A percentile compares a stretch with the other conserved stretches of the same genome.
Conservation (phyloP, 53 echinoderm and acorn worm genomes). For the Astropecten irregularis region DNA sequence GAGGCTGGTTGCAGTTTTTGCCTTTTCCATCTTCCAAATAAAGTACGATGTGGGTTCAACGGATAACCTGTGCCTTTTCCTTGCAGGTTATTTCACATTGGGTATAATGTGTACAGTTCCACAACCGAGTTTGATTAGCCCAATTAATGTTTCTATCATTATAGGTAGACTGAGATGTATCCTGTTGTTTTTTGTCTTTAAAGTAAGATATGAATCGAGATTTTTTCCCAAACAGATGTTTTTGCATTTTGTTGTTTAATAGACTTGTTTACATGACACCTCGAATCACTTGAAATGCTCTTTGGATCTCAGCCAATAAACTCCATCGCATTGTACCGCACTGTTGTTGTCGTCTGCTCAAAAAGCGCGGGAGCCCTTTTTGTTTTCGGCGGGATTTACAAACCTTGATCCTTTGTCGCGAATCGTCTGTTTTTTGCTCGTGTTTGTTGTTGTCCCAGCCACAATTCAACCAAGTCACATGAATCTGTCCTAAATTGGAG, state of each 20-base stretch:
- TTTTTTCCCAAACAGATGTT: slow-evolving; percentile 19
- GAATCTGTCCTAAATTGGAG: no score
- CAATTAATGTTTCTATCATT: no score
- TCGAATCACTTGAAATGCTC: slow-evolving; percentile 28
- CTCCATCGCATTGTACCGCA: not conserved
- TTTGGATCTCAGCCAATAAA: not conserved
- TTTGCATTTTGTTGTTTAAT: no score
- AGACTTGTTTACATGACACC: slow-evolving; percentile 3
- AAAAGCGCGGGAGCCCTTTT: slow-evolving; percentile 30
- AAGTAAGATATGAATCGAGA: not conserved
- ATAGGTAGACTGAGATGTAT: no score
- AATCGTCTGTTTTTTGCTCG: not conserved
- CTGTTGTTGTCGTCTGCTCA: not conserved
- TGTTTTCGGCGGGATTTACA: not conserved
- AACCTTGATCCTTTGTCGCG: slow-evolving; percentile 42
- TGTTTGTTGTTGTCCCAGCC: not conserved
- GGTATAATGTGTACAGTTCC: no score
- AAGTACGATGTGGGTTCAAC: slow-evolving; percentile 19
- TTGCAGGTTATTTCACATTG: no score
- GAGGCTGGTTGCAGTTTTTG: not conserved
- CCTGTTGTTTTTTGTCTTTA: no score
- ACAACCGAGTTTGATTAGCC: no score
- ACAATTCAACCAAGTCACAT: no score
- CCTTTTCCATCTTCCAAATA: not conserved
- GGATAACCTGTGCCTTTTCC: not conserved